A percentile compares a stretch with the other conserved stretches of the same genome.
phyloP scores from a whole-genome alignment of 1,140 invertebrate species.

The Zaprionus lachaisei region DNA sequence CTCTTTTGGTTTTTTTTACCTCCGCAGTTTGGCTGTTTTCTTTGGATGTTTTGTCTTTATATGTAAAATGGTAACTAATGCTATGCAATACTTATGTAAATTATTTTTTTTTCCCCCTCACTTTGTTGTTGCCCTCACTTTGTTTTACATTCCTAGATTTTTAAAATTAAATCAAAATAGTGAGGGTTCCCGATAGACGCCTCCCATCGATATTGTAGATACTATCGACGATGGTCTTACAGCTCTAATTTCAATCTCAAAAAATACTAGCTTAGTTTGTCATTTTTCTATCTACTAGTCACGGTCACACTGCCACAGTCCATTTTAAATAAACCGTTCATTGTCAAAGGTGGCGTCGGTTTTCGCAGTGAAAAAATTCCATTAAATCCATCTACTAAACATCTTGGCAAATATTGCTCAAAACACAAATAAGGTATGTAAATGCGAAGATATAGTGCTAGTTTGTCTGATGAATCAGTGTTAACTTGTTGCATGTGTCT shows the following conservation, averaged over 20 bases:
- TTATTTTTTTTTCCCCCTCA: too few relatives aligned
- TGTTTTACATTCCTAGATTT: too few relatives aligned
- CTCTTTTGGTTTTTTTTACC: too few relatives aligned
- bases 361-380: slow-evolving; percentile 18
- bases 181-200: too few relatives aligned
- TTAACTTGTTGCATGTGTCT: slow-evolving; percentile 25
- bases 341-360: slow-evolving; percentile 41
- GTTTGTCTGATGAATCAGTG: neutral
- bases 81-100: too few relatives aligned
- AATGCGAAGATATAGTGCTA: neutral
- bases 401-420: neutral
- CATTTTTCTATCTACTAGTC: neutral
- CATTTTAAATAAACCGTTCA: slow-evolving; percentile 59
- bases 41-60: too few relatives aligned
- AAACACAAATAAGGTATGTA: slow-evolving; percentile 32
- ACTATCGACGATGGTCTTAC: too few relatives aligned
- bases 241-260: neutral
- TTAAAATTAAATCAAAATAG: too few relatives aligned
- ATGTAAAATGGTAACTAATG: too few relatives aligned
- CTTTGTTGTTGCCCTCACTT: too few relatives aligned
- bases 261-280: neutral
- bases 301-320: slow-evolving; percentile 26
- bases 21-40: too few relatives aligned
- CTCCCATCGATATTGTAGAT: too few relatives aligned
- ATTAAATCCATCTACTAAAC: neutral